Evolutionary conservation across 2,888 invertebrate genomes (phyloP), one percentile per base, ranked within the genome.

Genomic region (Epiblema foenella): DNA sequence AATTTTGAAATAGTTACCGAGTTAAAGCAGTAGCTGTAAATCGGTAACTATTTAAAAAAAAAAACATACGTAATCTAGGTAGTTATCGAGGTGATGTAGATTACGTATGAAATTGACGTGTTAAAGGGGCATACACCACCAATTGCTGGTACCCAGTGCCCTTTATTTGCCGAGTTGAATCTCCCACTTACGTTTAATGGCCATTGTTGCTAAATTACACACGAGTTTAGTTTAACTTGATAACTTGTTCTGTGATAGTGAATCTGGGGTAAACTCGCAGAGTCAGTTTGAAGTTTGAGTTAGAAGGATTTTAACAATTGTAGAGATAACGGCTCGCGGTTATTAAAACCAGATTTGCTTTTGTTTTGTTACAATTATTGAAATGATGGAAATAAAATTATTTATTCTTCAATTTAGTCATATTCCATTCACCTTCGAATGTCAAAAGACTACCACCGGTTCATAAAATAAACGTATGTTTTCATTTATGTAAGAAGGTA

Each of bases 201-300:
- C 64, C 54, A 54, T 64, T 64, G 64, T 64, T 64, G 39, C 20
- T 64, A 64, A 64, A 64, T 64, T 64, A 52, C 64, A 64, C 64
- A 54, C 52, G 39, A 54, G 64, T 51, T 64, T 52, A 63, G 52
- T 63, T 33, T 20, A 63, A 63, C 63, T 63, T 63, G 20, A 24
- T 64, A 64, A 64, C 11, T 64, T 64, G 52, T 64, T 39, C 64
- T 37, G 54, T 54, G 64, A 64, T 64, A 52, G 64, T 39, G 52
- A 54, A 54, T 64, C 39, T 39, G 64, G 64, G 54, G 52, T 54
- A 64, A 64, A 64, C 52, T 54, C 39, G 39, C 52, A 63, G 49
- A 46, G 12, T 59, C 11, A 11, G 20, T 39, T 54, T 9, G 18
- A 37, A 37, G 24, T 46, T 29, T 17, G 46, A 17, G 18, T 18